Base-by-base conservation (phyloP, 2,113 vertebrate species). In the Sminthopsis crassicaudata region DNA sequence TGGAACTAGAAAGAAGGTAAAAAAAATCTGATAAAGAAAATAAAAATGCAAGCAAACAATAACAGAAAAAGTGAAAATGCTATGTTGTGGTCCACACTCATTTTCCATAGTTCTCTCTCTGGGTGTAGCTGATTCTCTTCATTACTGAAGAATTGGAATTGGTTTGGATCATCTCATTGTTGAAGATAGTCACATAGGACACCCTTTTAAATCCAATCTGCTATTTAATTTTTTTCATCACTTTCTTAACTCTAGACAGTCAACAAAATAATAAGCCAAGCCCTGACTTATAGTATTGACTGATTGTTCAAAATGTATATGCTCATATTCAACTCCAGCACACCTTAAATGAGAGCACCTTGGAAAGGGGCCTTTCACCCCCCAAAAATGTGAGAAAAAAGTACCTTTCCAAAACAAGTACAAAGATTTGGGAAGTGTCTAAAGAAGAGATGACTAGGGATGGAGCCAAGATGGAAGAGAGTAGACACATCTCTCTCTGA, bases 371-470 rank as follows among this genome's bases (percentile, higher is more conserved):
- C 67, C 36, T 24, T 76, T 76, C 67, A 48, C 25, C 67, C 36
- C 5, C 5, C 1, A 19, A n/a, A 76, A 67, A 30, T 36, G 67
- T n/a, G n/a, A 76, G 16, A 3, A 76, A 76, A 42, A 30, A 42
- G 19, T 76, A 42, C 22, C 67, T 76, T 42, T 76, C 67, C n/a
- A 76, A n/a, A 67, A 67, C 4, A 19, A 67, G 14, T 22, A 42
- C 36, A n/a, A 42, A 76, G 67, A 76, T 76, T 76, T 76, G 67
- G 42, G 67, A n/a, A 76, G 16, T 94, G 30, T 90, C 22, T 94
- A 53, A 93, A 93, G 90, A 93, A 46, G 92, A 92, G 36, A 52
- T 90, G 54, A 67, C 91, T 42, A 7, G 48, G 48, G 48, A 48
- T 48, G 48, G 48, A 48, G 6, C 48, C 48, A 48, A 48, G 48